phyloP scores from a whole-genome alignment of 2,888 invertebrate genomes.

The Drosophila neonasuta region DNA sequence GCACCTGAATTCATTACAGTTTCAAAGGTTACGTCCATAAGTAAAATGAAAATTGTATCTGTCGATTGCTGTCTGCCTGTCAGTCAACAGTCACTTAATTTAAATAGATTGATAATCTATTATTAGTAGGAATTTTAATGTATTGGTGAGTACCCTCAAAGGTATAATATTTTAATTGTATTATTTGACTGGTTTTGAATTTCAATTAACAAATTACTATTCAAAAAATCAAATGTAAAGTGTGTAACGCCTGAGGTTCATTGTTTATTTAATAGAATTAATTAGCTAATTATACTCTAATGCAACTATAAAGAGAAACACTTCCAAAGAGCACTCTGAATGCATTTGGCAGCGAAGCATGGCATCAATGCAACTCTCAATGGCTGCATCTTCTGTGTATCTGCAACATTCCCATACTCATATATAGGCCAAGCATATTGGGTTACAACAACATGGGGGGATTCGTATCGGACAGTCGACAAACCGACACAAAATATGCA shows the following conservation, averaged over 20 bases:
- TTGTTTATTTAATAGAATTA: slow-evolving; percentile 32
- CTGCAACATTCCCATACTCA: slow-evolving; percentile 39
- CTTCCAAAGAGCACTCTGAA: slow-evolving; percentile 26
- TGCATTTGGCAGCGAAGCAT: slow-evolving; percentile 42
- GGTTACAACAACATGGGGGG: slow-evolving; percentile 34
- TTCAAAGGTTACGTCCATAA: not conserved
- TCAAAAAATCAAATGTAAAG: not conserved
- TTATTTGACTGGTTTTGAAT: not conserved
- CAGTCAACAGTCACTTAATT: not conserved
- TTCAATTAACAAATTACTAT: not conserved
- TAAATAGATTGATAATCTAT: not conserved
- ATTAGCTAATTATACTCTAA: slow-evolving; percentile 36
- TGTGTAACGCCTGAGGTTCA: not conserved
- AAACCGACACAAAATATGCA: slow-evolving; percentile 47
- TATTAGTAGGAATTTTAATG: not conserved
- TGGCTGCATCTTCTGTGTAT: slow-evolving; percentile 9
- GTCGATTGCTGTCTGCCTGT: not conserved
- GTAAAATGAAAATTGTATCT: not conserved
- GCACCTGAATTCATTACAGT: not conserved
- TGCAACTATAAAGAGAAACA: slow-evolving; percentile 29
- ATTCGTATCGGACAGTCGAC: slow-evolving; percentile 32
- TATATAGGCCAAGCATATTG: slow-evolving; percentile 54
- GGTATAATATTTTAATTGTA: too few relatives aligned
- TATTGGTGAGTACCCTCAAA: too few relatives aligned
- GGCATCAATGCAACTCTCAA: slow-evolving; percentile 12